Base-by-base conservation (phyloP, 2,113 vertebrate species). In the Cisticola juncidis region DNA sequence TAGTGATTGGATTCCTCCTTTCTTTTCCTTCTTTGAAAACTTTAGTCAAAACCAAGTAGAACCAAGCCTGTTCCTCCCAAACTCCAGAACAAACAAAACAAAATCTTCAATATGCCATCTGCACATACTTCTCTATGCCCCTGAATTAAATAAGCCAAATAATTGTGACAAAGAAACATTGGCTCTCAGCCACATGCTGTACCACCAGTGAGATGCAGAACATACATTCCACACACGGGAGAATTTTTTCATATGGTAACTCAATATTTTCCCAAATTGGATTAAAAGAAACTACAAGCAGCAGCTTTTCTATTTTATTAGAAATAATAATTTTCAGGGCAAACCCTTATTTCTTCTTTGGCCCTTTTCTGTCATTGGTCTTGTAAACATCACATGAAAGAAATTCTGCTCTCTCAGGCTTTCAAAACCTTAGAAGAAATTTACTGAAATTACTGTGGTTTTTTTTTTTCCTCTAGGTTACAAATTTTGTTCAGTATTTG, bases 21-120 rank as follows among this genome's bases (percentile, higher is more conserved):
- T 14, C 5, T 54, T 82, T 36, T 11, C 3, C 17, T 48, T 76
- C 35, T 57, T 53, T 45, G 58, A 76, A 90, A 88, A 73, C 17
- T 50, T 58, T 15, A 60, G 15, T 23, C 42, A 76, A 76, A 81
- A 48, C 7, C 23, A 76, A 85, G 38, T 3, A 28, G 62, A 76
- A 51, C 9, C 21, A 62, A 40, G 3, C 4, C 7, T 14, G 3
- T 8, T 45, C 1, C 3, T 5, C 11, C 4, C 10, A 51, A 62
- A 54, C 0, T 0, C 6, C 24, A 38, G 7, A 84, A 61, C 2
- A 62, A 81, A n/a, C 5, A n/a, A 58, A 51, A n/a, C 31, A 45
- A 36, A 38, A 29, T 44, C 33, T 70, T 28, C 48, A 1, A n/a
- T 29, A 13, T 74, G 70, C 21, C 14, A 35, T 70, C 36, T 61